Percentiles rank a stretch among this genome's conserved stretches.
Evolutionary conservation across 2,888 invertebrate genomes (phyloP).

Genomic region (Diaprepes abbreviatus): DNA sequence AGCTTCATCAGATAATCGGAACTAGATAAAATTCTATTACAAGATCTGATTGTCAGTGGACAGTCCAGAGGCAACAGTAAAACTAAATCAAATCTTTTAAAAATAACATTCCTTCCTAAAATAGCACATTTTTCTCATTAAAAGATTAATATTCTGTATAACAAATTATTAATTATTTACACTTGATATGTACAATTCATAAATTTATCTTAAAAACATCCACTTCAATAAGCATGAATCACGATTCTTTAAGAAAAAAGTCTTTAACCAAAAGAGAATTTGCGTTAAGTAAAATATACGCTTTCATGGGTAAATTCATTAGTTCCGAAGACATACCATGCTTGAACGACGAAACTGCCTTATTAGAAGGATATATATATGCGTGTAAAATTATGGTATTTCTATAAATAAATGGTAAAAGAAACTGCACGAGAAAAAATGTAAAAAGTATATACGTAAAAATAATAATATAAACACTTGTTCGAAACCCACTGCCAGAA

Average conservation of each 20-base stretch:
- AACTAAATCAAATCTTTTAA: no score
- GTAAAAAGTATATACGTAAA: no score
- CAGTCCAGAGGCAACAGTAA: no score
- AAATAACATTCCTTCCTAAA: no score
- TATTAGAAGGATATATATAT: neutral
- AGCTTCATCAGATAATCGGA: no score
- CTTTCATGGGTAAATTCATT: slow-evolving; percentile 16
- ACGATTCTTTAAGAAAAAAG: neutral
- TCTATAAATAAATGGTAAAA: no score
- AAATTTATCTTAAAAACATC: neutral
- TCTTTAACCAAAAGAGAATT: neutral
- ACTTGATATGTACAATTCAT: neutral
- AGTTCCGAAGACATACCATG: neutral
- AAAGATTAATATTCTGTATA: neutral
- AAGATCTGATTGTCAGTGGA: no score
- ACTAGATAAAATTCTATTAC: no score
- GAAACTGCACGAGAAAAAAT: no score
- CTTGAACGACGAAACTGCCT: neutral
- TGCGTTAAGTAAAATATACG: slow-evolving; percentile 4
- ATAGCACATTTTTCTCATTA: no score
- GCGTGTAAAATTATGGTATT: neutral
- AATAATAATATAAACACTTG: no score
- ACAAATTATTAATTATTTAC: slow-evolving; percentile 7
- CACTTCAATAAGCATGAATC: neutral
- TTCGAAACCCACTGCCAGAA: no score